Conservation (phyloP, 1,140 invertebrate species). For the Drosophila pseudoobscura region DNA sequence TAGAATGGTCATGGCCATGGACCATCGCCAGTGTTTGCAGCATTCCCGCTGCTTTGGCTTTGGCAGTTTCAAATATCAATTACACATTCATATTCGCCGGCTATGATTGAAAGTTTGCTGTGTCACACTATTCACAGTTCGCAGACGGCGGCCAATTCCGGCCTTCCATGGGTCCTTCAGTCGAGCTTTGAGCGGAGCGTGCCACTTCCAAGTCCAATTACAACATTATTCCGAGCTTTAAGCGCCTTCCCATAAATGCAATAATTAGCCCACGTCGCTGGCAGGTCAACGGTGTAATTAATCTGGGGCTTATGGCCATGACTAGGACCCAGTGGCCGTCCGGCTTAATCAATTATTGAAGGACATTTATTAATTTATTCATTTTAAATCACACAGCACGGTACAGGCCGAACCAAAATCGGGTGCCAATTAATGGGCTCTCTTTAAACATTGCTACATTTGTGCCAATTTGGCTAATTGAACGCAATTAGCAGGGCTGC, state of each 20-base stretch:
- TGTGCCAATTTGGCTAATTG: conserved; percentile 76
- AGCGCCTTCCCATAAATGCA: conserved; percentile 30
- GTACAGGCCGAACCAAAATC: conserved; percentile 9
- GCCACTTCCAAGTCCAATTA: conserved; percentile 13
- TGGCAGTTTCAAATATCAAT: conserved; percentile 58
- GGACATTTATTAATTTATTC: conserved; percentile 46
- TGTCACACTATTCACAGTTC: neutral
- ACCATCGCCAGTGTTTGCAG: conserved; percentile 23
- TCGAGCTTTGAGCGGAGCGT: too few relatives aligned
- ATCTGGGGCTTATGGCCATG: conserved; percentile 32
- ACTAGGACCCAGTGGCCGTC: conserved; percentile 2
- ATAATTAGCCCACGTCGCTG: conserved; percentile 36
- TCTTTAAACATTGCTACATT: conserved; percentile 39
- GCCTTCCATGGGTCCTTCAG: neutral
- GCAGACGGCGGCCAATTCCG: too few relatives aligned
- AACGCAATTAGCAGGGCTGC: conserved; percentile 70
- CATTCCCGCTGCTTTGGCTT: conserved; percentile 5
- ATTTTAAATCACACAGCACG: conserved; percentile 31
- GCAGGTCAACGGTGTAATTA: conserved; percentile 27
- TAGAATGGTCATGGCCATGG: too few relatives aligned
- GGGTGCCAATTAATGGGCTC: conserved; percentile 44
- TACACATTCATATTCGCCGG: conserved; percentile 38
- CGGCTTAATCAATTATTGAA: conserved; percentile 39
- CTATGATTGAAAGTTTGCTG: conserved; percentile 17
- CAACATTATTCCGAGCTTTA: conserved; percentile 11